Percentiles rank a stretch among this genome's conserved stretches.
phyloP scores from a whole-genome alignment of 2,797 vertebrate species.

The Hybognathus amarus region DNA sequence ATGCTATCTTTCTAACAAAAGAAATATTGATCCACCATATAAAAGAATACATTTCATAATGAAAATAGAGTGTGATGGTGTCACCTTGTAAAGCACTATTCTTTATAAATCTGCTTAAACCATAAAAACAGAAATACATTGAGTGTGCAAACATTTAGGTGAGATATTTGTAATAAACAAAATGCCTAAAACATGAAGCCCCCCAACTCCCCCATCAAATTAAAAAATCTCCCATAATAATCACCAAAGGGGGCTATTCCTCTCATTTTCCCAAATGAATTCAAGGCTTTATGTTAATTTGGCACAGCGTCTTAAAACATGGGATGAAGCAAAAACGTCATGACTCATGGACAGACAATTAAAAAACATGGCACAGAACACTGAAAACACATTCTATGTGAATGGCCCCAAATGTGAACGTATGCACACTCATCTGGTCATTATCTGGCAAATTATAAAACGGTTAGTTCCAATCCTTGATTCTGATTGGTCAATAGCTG shows the following conservation, averaged over 20 bases:
- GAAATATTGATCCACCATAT: neutral
- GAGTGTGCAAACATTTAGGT: neutral
- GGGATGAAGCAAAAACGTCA: neutral
- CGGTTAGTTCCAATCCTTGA: too few species aligned
- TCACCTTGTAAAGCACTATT: neutral
- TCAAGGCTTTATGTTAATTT: neutral
- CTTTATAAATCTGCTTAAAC: neutral
- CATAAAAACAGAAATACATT: neutral
- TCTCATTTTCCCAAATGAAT: neutral
- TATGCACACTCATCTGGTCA: neutral
- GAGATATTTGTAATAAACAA: neutral
- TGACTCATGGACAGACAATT: neutral
- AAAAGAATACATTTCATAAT: too few species aligned
- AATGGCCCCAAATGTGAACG: conserved; percentile 11
- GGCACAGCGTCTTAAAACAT: neutral
- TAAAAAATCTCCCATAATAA: neutral
- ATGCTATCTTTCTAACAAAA: neutral
- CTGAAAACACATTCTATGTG: neutral
- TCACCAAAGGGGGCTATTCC: neutral
- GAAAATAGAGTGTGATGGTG: too few species aligned
- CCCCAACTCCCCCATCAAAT: neutral
- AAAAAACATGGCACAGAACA: neutral
- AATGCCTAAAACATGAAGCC: neutral
- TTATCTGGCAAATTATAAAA: neutral
- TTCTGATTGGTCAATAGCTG: too few species aligned